A percentile compares a stretch with the other conserved stretches of the same genome.
Conservation (phyloP, 2,888 invertebrate species). For the Agrochola circellaris region DNA sequence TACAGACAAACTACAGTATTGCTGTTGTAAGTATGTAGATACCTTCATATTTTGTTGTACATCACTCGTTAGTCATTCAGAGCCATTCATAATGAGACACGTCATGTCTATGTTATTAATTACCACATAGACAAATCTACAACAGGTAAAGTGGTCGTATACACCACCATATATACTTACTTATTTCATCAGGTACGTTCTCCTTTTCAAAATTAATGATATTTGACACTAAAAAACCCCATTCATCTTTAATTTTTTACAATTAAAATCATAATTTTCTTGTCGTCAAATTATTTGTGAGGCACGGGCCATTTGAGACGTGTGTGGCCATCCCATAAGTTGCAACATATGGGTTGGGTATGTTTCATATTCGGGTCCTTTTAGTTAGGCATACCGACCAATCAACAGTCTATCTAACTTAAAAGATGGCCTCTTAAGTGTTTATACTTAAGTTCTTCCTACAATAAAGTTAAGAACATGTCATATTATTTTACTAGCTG, state of each 20-base stretch:
- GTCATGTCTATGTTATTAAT: slow-evolving; percentile 10
- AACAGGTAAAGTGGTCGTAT: not conserved
- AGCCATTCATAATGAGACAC: slow-evolving; percentile 15
- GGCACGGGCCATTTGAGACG: not conserved
- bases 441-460: not conserved
- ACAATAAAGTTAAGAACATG: not conserved
- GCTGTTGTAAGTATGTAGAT: not conserved
- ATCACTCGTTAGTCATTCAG: not conserved
- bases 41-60: slow-evolving; percentile 1
- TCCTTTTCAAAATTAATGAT: not conserved
- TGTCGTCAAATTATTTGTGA: not conserved
- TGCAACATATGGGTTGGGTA: not conserved
- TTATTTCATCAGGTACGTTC: not conserved
- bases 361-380: not conserved
- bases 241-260: not conserved
- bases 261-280: not conserved
- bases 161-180: not conserved
- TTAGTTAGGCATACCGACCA: not conserved
- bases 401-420: not conserved
- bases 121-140: slow-evolving; percentile 45
- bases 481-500: not conserved
- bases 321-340: not conserved
- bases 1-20: not conserved
- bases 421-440: too few relatives aligned
- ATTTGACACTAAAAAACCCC: not conserved